Evolutionary conservation across 2,888 invertebrate species (phyloP).

Genomic region (Athalia cordata): DNA sequence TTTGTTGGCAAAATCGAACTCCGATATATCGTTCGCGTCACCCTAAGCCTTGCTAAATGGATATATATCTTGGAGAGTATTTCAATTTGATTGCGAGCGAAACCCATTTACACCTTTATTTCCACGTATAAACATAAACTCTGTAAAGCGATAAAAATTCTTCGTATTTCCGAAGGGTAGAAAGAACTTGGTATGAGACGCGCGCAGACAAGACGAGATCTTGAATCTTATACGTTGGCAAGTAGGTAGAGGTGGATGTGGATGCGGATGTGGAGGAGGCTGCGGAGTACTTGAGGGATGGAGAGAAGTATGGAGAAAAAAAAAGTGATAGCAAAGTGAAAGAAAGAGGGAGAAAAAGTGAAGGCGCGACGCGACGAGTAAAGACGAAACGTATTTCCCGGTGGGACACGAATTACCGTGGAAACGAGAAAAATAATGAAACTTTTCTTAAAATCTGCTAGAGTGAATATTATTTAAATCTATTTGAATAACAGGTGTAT

Average conservation of each 20-base stretch:
- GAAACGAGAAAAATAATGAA: constrained; percentile 60
- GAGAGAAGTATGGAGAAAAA: not conserved
- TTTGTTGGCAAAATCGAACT: not conserved
- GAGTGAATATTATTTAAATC: constrained; percentile 66
- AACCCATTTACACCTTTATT: constrained; percentile 55
- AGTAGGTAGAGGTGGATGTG: constrained; percentile 10
- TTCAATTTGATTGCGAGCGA: constrained; percentile 60
- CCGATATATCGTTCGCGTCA: too few relatives aligned
- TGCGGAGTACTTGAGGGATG: constrained; percentile 35
- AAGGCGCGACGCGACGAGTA: constrained; percentile 11
- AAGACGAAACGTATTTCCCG: constrained; percentile 56
- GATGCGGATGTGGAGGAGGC: not conserved
- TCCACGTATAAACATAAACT: constrained; percentile 58
- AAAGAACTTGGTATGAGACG: not conserved
- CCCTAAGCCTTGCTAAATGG: not conserved
- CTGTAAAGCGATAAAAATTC: constrained; percentile 25
- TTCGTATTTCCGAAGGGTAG: constrained; percentile 33
- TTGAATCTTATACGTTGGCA: too few relatives aligned
- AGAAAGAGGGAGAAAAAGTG: constrained; percentile 32
- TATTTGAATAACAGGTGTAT: constrained; percentile 55
- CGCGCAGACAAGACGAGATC: constrained; percentile 20
- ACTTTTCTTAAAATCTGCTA: constrained; percentile 63
- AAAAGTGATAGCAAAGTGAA: constrained; percentile 13
- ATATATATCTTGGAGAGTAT: constrained; percentile 46
- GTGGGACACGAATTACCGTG: constrained; percentile 58